Evolutionary conservation across 2,888 invertebrate species (phyloP).

Genomic region (Lasius platythorax): DNA sequence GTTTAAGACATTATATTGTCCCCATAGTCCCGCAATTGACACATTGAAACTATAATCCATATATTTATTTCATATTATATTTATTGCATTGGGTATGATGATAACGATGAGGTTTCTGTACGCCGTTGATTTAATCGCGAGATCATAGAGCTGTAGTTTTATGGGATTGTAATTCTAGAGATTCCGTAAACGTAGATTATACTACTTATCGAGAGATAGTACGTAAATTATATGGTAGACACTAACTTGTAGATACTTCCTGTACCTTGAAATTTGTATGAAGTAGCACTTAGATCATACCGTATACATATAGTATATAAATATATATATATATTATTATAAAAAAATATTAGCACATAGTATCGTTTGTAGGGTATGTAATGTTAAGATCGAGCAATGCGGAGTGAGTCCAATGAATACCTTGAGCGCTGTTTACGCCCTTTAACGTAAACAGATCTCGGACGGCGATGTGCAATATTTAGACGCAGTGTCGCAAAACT

Average conservation of each 20-base stretch:
- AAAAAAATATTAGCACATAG: conserved; percentile 67
- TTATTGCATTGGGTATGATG: conserved; percentile 72
- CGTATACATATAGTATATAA: conserved; percentile 61
- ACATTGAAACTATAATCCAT: conserved; percentile 76
- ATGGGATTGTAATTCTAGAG: conserved; percentile 74
- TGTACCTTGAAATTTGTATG: conserved; percentile 84
- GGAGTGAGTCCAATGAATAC: conserved; percentile 53
- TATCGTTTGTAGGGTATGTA: conserved; percentile 60
- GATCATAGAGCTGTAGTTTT: conserved; percentile 73
- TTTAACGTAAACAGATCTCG: conserved; percentile 63
- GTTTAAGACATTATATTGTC: conserved; percentile 79
- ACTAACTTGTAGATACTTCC: conserved; percentile 83
- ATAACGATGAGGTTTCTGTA: conserved; percentile 60
- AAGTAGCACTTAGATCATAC: conserved; percentile 76
- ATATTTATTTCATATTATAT: conserved; percentile 78
- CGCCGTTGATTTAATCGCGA: conserved; percentile 77
- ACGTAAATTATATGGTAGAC: conserved; percentile 75
- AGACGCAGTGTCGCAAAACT: conserved; percentile 59
- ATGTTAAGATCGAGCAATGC: conserved; percentile 57
- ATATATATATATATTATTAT: conserved; percentile 70
- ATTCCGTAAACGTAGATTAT: conserved; percentile 65
- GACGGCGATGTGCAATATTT: conserved; percentile 73
- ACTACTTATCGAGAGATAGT: conserved; percentile 61
- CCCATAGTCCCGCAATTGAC: conserved; percentile 64
- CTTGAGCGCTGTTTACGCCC: conserved; percentile 60